Evolutionary conservation across 2,888 invertebrate genomes (phyloP).

Genomic region (Choreutis nemorana): DNA sequence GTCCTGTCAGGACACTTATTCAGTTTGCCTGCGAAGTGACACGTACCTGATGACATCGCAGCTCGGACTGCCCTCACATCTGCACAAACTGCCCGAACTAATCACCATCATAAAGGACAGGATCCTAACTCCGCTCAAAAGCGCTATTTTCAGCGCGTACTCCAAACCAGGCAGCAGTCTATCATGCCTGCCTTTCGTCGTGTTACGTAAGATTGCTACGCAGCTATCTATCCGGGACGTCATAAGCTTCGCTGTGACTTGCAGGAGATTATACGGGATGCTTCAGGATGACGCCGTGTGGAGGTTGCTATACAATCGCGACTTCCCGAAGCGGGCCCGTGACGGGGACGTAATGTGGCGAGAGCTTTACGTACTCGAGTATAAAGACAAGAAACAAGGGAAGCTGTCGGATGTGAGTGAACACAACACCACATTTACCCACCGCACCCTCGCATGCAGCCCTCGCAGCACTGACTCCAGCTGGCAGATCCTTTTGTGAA

Average conservation of each 20-base stretch:
- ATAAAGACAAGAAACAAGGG: too few relatives aligned
- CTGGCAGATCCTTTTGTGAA: constrained; percentile 22
- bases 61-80: constrained; percentile 17
- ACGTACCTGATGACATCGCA: constrained; percentile 15
- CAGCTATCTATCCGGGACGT: constrained; percentile 19
- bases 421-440: too few relatives aligned
- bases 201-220: constrained; percentile 21
- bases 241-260: constrained; percentile 20
- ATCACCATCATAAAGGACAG: constrained; percentile 16
- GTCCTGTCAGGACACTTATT: constrained; percentile 16
- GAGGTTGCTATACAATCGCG: too few relatives aligned
- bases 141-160: constrained; percentile 19
- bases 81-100: constrained; percentile 16
- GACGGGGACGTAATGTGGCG: too few relatives aligned
- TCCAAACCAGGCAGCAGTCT: constrained; percentile 18
- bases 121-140: constrained; percentile 22
- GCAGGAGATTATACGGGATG: constrained; percentile 20
- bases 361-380: too few relatives aligned
- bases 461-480: constrained; percentile 12
- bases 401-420: too few relatives aligned
- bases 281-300: constrained; percentile 22
- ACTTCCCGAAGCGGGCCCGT: too few relatives aligned
- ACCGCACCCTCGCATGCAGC: too few relatives aligned
- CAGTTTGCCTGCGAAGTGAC: constrained; percentile 19
- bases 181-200: constrained; percentile 22